Conservation (phyloP, 2,888 invertebrate species). For the Hirtodrosophila histrioides region DNA sequence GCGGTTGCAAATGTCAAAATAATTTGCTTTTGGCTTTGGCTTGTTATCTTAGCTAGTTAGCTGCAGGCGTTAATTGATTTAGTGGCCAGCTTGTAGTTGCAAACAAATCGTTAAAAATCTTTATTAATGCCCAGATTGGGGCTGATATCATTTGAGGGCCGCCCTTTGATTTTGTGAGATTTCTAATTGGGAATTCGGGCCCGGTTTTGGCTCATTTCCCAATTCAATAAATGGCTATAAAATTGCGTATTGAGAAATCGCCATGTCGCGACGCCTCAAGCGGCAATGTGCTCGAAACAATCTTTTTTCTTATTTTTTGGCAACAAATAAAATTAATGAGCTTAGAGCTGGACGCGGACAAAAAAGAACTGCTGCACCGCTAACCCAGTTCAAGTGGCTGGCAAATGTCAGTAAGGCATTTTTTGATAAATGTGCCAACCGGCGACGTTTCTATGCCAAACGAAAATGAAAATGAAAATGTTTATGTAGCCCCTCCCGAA, state of each 20-base stretch:
- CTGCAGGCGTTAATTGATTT: conserved; percentile 75
- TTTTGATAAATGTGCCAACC: conserved; percentile 77
- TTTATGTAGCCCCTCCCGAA: conserved; percentile 69
- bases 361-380: conserved; percentile 46
- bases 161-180: conserved; percentile 53
- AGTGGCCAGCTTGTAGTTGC: conserved; percentile 28
- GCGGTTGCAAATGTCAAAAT: conserved; percentile 77
- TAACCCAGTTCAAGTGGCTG: conserved; percentile 72
- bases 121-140: conserved; percentile 49
- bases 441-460: conserved; percentile 65
- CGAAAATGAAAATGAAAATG: conserved; percentile 71
- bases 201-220: conserved; percentile 27
- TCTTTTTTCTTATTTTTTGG: conserved; percentile 29
- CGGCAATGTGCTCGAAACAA: conserved; percentile 28
- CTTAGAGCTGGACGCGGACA: conserved; percentile 35
- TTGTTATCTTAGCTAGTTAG: conserved; percentile 50
- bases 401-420: conserved; percentile 72
- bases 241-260: conserved; percentile 72
- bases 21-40: conserved; percentile 58
- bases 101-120: conserved; percentile 49
- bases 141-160: conserved; percentile 53
- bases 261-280: conserved; percentile 37
- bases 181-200: conserved; percentile 47
- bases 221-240: conserved; percentile 43
- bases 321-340: conserved; percentile 73